These are phyloP conservation scores for Morelia viridis DNA, from an alignment of 2,797 vertebrate genomes.

Conservation along the genomic window DNA sequence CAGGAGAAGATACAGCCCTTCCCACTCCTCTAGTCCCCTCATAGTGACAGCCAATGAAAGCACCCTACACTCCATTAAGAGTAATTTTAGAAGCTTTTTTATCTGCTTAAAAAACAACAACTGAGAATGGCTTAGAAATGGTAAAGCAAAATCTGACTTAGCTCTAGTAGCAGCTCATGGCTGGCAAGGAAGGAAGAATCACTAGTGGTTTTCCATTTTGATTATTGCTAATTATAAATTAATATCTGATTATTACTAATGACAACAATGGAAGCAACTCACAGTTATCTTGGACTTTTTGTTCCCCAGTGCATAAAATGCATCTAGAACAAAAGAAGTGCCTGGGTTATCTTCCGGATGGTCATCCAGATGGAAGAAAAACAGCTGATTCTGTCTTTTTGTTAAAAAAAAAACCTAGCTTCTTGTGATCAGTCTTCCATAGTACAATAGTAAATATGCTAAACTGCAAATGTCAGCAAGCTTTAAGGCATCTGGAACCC, in stretches of 20 bases:
- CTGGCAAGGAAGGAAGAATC: not conserved
- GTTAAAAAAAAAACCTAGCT: constrained; percentile 19
- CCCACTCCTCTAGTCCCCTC: not conserved
- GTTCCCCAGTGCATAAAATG: constrained; percentile 33
- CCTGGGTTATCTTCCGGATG: constrained; percentile 38
- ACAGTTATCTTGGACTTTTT: not conserved
- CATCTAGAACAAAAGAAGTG: constrained; percentile 44
- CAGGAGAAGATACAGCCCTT: not conserved
- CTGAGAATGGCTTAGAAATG: not conserved
- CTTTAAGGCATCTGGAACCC: constrained; percentile 16
- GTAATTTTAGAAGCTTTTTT: not conserved
- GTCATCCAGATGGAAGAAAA: constrained; percentile 48
- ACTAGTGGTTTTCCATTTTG: not conserved
- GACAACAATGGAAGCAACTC: not conserved
- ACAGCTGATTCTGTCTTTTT: constrained; percentile 57
- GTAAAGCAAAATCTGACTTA: not conserved
- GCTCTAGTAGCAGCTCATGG: not conserved
- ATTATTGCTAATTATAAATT: not conserved
- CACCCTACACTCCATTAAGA: not conserved
- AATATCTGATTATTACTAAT: not conserved
- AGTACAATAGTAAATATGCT: constrained; percentile 46
- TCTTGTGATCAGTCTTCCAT: constrained; percentile 61
- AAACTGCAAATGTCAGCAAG: constrained; percentile 52
- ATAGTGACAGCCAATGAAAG: not conserved
- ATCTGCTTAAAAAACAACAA: not conserved